Conservation (phyloP, 1,140 invertebrate genomes). For the Chionoecetes opilio region DNA sequence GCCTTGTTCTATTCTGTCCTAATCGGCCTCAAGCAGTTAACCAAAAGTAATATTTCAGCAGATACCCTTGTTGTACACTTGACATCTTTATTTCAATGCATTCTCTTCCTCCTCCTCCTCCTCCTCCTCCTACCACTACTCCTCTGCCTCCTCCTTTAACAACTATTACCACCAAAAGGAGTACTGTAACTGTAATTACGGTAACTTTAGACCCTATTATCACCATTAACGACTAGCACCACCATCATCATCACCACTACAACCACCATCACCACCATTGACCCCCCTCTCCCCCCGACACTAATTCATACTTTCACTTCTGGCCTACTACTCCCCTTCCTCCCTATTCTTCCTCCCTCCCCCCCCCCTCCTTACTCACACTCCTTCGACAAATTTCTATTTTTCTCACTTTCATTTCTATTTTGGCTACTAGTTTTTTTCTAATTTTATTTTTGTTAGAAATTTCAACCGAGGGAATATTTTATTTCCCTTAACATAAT, state of each 20-base stretch:
- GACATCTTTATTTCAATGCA: not conserved
- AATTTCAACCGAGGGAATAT: not conserved
- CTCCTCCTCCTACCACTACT: not conserved
- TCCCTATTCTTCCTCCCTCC: not conserved
- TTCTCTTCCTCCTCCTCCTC: not conserved
- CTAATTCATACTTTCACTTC: slow-evolving; percentile 41
- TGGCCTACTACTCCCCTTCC: slow-evolving; percentile 35
- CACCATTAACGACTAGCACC: not conserved
- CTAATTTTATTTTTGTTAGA: not conserved
- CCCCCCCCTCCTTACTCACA: not conserved
- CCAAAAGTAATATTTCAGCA: too few relatives aligned
- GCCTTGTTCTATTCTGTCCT: too few relatives aligned
- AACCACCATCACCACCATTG: not conserved
- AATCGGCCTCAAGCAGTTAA: too few relatives aligned
- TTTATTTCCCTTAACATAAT: not conserved
- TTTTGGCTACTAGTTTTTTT: not conserved
- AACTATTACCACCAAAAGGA: not conserved
- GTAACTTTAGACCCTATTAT: not conserved
- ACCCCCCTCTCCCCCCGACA: not conserved
- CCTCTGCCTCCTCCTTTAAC: not conserved
- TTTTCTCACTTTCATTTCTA: not conserved
- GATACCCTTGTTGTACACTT: too few relatives aligned
- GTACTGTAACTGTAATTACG: not conserved
- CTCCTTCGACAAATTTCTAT: slow-evolving; percentile 8
- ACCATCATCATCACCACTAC: not conserved